Conservation (phyloP, 2,797 vertebrate genomes). For the Sarcophilus harrisii region DNA sequence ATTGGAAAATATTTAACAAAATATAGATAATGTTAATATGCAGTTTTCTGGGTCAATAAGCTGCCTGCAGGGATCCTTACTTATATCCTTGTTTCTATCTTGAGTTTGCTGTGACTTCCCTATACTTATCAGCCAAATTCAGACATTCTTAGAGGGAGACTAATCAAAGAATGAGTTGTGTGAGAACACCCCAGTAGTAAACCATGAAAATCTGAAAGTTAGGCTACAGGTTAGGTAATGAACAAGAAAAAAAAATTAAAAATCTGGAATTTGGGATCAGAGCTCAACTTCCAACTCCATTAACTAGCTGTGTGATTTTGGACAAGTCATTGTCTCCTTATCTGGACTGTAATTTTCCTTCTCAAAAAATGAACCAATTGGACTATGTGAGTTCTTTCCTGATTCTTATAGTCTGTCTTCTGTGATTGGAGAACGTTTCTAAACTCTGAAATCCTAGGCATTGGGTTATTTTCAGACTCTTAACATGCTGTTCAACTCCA, state of each 20-base stretch:
- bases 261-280: neutral
- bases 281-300: neutral
- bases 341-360: neutral
- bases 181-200: neutral
- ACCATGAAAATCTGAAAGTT: neutral
- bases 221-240: neutral
- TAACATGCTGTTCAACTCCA: neutral
- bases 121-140: neutral
- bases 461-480: neutral
- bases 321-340: neutral
- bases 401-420: neutral
- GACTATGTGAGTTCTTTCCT: neutral
- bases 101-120: neutral
- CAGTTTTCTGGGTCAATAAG: neutral
- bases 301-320: neutral
- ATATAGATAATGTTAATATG: neutral
- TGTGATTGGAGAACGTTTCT: neutral
- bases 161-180: neutral
- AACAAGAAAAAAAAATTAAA: neutral
- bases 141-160: neutral
- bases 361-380: neutral
- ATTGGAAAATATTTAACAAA: neutral
- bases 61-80: neutral
- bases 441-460: neutral
- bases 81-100: neutral